Base-by-base conservation (phyloP, 2,797 vertebrate genomes). In the Pampus argenteus region DNA sequence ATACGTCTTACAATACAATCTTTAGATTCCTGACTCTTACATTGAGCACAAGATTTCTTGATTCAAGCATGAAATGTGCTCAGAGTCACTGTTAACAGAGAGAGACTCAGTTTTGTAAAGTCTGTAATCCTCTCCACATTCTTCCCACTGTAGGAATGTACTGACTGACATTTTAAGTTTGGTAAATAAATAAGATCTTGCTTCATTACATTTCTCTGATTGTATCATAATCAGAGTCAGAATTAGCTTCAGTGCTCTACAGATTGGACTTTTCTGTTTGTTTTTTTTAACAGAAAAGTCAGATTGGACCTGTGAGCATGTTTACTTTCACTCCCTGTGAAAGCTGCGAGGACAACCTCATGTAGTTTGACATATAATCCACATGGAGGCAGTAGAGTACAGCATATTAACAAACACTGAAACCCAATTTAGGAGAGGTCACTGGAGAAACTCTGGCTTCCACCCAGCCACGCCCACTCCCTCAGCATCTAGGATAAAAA, bases 391-490 rank as follows among this genome's bases (percentile, higher is more conserved):
- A 89, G 90, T 47, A 88, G 29, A 80, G 81, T 25, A 66, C 50
- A 66, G 66, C 40, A 52, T 17, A 31, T 48, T 13, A 15, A 7
- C 23, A 14, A 38, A 64, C 1, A 69, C 11, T 36, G 10, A 52
- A 25, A 13, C 9, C 20, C 6, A 4, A 23, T 29, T 88, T 38
- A 94, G 55, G 89, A 88, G 57, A 94, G 87, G 71, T 94, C 90
- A 18, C 89, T 94, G 81, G 92, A 93, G 60, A 93, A 88, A 58
- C 74, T 91, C 79, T 92, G 89, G 20, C 76, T 54, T 79, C 79
- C 83, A 1, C 10, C 66, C 69, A 95, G 81, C 94, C 95, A 95
- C 10, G 84, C 82, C 94, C 93, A 94, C 82, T 95, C 93, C 28
- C 86, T 92, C 76, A 95, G 66, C 78, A 94, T 86, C 94, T 95